Base-by-base conservation (phyloP, 2,888 invertebrate species). In the Cephus spinipes region DNA sequence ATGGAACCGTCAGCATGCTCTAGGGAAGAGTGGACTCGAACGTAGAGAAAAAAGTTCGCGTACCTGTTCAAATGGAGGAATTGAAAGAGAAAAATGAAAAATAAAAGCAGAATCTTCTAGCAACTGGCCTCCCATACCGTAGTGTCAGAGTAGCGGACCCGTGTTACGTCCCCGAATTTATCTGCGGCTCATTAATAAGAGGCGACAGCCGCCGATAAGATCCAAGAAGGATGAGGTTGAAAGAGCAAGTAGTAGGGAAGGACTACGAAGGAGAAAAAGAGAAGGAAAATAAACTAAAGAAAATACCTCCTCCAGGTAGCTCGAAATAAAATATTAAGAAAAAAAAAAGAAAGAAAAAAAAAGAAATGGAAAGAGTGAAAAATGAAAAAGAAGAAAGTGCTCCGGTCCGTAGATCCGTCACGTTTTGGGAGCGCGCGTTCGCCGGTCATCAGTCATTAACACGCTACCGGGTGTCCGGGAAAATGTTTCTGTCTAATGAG, bases 401-500 rank as follows among this genome's bases (percentile, higher is more conserved):
- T 68, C 31, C 74, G 34, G 36, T 69, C 35, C 12, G 76, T 76
- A 36, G 30, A 73, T 79, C 69, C 69, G 76, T 73, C 76, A 73
- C 79, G 76, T 68, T 32, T 73, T 33, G 40, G 40, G 40, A 40
- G 69, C 76, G 74, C 73, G 69, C 75, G 79, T 77, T 74, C 80
- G 75, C 75, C 78, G 84, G 82, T 83, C 85, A 87, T 89, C 85
- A 83, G 85, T 89, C 87, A 89, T 89, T 88, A 88, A 84, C 79
- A 83, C 82, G 87, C 86, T 87, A 87, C 87, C 84, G 87, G 84
- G 84, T 87, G 85, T 85, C 85, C 82, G 80, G 83, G 84, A 85
- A 88, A 89, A 87, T 84, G 84, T 85, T 85, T 77, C 84, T 81
- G 82, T 82, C 82, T 85, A 86, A 87, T 87, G 88, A 87, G 84